phyloP scores from a whole-genome alignment of 2,888 invertebrate genomes.

The Acrobasis suavella region DNA sequence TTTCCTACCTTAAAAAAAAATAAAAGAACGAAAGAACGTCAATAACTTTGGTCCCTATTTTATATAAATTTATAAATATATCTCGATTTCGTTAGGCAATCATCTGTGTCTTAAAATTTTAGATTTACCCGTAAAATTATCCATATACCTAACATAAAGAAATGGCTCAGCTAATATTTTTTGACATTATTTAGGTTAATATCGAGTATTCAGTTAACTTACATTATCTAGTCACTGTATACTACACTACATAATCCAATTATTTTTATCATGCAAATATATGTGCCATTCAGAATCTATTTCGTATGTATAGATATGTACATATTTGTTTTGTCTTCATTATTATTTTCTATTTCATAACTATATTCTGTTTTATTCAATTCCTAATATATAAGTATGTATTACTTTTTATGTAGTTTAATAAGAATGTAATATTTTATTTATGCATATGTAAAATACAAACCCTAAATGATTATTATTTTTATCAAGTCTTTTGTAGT shows the following conservation, averaged over 20 bases:
- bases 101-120: constrained; percentile 9
- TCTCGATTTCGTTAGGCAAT: neutral
- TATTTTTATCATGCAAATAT: neutral
- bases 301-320: neutral
- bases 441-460: too few species aligned
- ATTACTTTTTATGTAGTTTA: too few species aligned
- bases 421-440: too few species aligned
- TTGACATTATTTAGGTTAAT: neutral
- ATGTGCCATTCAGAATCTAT: constrained; percentile 3
- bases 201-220: neutral
- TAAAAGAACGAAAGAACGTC: neutral
- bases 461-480: too few species aligned
- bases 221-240: constrained; percentile 10
- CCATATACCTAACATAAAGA: neutral
- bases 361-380: neutral
- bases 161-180: neutral
- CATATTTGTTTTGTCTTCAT: too few species aligned
- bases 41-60: neutral
- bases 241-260: neutral
- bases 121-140: neutral
- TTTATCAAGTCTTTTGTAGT: too few species aligned
- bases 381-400: neutral
- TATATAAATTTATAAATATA: constrained; percentile 4
- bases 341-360: neutral
- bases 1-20: constrained; percentile 11